Conservation (phyloP, 2,888 invertebrate species). For the Thymelicus lineola region DNA sequence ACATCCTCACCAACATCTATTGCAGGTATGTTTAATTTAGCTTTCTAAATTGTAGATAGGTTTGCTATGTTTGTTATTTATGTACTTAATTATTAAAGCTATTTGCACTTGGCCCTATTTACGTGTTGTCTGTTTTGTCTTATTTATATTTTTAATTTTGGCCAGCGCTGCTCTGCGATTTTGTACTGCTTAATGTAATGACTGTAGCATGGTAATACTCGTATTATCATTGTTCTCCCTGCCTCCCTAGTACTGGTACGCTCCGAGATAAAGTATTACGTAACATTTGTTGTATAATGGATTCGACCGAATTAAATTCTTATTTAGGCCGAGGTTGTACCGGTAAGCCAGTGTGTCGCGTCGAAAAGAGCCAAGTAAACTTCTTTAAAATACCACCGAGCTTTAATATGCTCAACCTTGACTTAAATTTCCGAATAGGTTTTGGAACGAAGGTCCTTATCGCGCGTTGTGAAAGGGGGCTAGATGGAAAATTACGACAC, state of each 20-base stretch:
- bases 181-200: not conserved
- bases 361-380: conserved; percentile 27
- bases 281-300: conserved; percentile 15
- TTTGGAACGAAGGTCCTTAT: too few species aligned
- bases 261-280: not conserved
- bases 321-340: conserved; percentile 30
- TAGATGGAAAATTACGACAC: too few species aligned
- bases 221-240: conserved; percentile 2
- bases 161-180: conserved; percentile 3
- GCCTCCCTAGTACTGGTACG: too few species aligned
- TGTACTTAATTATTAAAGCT: not conserved
- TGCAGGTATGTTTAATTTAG: not conserved
- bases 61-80: not conserved
- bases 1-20: not conserved
- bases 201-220: not conserved
- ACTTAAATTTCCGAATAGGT: conserved; percentile 10
- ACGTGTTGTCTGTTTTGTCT: not conserved
- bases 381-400: conserved; percentile 30
- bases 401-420: conserved; percentile 20
- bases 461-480: too few species aligned
- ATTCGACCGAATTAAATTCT: conserved; percentile 20
- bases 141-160: not conserved
- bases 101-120: not conserved
- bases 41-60: not conserved
- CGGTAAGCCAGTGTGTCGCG: conserved; percentile 12